Base-by-base conservation (phyloP, 2,888 invertebrate species). In the Dorcus hopei region DNA sequence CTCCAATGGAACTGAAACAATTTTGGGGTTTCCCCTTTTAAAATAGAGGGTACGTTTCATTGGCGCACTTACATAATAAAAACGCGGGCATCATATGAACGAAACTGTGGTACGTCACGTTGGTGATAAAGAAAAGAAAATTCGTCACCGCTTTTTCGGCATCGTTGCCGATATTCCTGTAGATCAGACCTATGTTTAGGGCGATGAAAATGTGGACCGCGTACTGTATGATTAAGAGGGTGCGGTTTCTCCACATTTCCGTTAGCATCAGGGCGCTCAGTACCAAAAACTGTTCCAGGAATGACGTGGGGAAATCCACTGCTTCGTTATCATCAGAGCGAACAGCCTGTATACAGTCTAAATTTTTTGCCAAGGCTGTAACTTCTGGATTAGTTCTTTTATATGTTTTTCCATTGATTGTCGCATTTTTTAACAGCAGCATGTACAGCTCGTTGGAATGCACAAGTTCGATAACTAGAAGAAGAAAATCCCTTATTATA, bases 1-100 rank as follows among this genome's bases (percentile, higher is more conserved):
- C 77, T 91, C 91, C 62, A 83, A 83, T 2, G 91, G 91, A 73
- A 88, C 88, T 88, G 82, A 14, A 81, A 81, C 8, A 16, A 45
- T 14, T 42, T 33, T 33, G 26, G 26, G 26, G 19, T 19, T 19
- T 19, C 2, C 3, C 19, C 3, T 19, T 19, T 19, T 14, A 14
- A 26, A 4, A 26, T 26, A 26, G 1, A 26, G 26, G 26, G 26
- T 26, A 5, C 14, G 14, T 1, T 14, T 19, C 26, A 33, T 33
- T 7, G 26, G 1, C 5, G 26, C n/a, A 42, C 61, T 59, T 57
- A 61, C 61, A 61, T n/a, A 59, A 11, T 38, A 59, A 49, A 9
- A 59, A 38, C n/a, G 58, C 56, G 39, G 51, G 48, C 56, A 61
- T 61, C 1, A 58, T 41, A 49, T 61, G 50, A 9, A 59, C 59